Conservation (phyloP, 2,113 vertebrate species). For the Protobothrops flavoviridis region DNA sequence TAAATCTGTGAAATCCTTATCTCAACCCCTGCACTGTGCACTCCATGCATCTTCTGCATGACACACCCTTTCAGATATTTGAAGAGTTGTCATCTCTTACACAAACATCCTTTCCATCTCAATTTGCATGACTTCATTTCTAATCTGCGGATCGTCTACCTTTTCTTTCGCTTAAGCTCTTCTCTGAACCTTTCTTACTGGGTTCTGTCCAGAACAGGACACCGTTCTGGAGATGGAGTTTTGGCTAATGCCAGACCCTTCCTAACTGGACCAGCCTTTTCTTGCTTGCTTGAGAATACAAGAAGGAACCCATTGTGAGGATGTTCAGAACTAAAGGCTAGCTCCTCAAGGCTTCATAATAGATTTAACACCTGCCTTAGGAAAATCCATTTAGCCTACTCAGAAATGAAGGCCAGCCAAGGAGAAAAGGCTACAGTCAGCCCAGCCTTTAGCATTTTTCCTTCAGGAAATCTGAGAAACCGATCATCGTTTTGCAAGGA, state of each 20-base stretch:
- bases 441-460: fast-evolving
- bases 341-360: background rate
- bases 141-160: background rate
- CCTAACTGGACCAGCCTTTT: background rate
- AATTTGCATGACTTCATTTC: background rate
- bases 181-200: background rate
- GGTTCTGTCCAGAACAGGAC: background rate
- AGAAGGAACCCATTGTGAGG: too few relatives aligned
- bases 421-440: background rate
- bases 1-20: background rate
- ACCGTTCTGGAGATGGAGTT: background rate
- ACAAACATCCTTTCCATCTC: background rate
- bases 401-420: background rate
- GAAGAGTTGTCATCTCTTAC: background rate
- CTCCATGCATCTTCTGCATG: background rate
- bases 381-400: background rate
- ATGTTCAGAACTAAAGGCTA: background rate
- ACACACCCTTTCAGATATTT: background rate
- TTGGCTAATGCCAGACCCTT: background rate
- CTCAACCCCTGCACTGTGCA: background rate
- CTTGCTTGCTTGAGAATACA: background rate
- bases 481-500: constrained; percentile 12
- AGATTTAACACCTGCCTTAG: background rate
- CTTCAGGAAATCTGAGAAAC: background rate
- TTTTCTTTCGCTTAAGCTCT: background rate